Percentiles rank a stretch among this genome's conserved stretches.
Conservation (phyloP, 2,888 invertebrate species). For the Drosophila prolongata region DNA sequence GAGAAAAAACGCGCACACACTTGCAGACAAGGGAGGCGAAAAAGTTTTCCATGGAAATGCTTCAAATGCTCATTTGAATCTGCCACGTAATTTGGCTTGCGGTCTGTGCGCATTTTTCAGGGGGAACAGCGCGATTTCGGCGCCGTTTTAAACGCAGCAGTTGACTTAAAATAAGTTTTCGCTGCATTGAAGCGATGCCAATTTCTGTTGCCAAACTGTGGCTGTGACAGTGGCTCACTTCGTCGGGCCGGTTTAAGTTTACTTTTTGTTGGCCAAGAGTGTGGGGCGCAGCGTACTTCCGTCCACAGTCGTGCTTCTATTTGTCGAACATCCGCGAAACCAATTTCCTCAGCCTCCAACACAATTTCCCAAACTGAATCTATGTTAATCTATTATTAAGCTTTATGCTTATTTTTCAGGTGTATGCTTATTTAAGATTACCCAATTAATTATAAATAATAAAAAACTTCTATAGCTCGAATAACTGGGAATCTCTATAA, state of each 20-base stretch:
- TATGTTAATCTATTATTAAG: too few relatives aligned
- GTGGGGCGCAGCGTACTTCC: not conserved
- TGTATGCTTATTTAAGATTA: too few relatives aligned
- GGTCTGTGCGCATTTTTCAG: slow-evolving; percentile 17
- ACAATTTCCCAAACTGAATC: too few relatives aligned
- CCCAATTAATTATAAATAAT: too few relatives aligned
- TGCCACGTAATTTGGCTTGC: slow-evolving; percentile 45
- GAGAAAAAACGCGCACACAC: slow-evolving; percentile 44
- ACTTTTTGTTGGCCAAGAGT: not conserved
- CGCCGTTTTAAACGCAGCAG: slow-evolving; percentile 62
- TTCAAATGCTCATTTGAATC: slow-evolving; percentile 73
- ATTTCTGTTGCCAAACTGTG: slow-evolving; percentile 47
- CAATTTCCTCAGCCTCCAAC: too few relatives aligned
- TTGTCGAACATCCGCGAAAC: not conserved
- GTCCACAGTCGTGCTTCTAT: slow-evolving; percentile 14
- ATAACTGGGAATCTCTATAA: too few relatives aligned
- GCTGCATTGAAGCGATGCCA: slow-evolving; percentile 74
- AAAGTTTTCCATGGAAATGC: slow-evolving; percentile 72
- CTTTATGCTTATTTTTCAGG: too few relatives aligned
- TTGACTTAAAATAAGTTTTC: slow-evolving; percentile 75
- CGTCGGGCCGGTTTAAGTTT: slow-evolving; percentile 7
- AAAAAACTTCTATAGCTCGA: too few relatives aligned
- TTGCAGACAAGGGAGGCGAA: slow-evolving; percentile 19
- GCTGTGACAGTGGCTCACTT: slow-evolving; percentile 30
- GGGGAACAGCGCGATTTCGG: slow-evolving; percentile 29